Conservation (phyloP, 2,113 vertebrate species). For the Sakesphorus luctuosus region DNA sequence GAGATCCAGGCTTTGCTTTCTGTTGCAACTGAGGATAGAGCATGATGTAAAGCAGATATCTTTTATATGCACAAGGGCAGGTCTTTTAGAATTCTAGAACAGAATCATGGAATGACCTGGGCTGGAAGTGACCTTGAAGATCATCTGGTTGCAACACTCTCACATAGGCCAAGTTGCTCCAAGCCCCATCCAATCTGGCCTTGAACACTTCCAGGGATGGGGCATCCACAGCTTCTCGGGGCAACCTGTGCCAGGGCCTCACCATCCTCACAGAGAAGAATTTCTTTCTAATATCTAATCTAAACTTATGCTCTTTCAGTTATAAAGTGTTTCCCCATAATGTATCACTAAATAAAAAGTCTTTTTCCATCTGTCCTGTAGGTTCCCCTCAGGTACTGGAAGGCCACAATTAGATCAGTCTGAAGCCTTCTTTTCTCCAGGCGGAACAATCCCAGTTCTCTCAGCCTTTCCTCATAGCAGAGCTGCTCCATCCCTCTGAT, state of each 20-base stretch:
- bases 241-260: background rate
- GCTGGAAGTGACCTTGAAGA: background rate
- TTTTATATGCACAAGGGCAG: background rate
- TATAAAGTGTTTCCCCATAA: fast-evolving
- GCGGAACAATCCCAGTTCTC: background rate
- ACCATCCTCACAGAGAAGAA: background rate
- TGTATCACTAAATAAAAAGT: background rate
- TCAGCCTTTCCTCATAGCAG: background rate
- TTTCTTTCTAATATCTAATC: background rate
- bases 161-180: fast-evolving
- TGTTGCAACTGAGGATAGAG: background rate
- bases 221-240: background rate
- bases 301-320: background rate
- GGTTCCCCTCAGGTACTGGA: background rate
- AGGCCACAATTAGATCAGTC: background rate
- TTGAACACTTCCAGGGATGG: background rate
- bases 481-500: background rate
- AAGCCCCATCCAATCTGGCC: fast-evolving
- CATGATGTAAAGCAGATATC: fast-evolving
- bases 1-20: background rate
- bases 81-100: background rate
- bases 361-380: background rate
- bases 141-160: background rate
- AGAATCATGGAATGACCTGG: background rate
- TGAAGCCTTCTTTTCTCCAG: background rate